Base-by-base conservation (phyloP, 2,888 invertebrate species). In the Scaptomyza tumidula region DNA sequence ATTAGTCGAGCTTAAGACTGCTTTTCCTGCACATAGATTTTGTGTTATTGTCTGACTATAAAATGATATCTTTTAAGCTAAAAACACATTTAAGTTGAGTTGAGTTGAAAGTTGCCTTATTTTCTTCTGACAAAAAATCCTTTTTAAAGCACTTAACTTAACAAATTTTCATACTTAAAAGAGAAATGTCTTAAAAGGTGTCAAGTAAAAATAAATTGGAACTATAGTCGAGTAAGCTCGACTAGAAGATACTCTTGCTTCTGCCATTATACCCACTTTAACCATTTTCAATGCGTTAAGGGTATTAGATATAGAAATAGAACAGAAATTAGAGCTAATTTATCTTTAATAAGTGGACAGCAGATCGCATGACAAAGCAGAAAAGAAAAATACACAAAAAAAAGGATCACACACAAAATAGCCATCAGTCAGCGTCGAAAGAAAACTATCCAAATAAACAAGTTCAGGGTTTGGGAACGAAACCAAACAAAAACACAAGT, bases 321-420 rank as follows among this genome's bases (percentile, higher is more conserved):
- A 24, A 35, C 48, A 27, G 14, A 60, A 56, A 67, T 61, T 45
- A 27, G 48, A 43, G 57, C 37, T 31, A 53, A 67, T 56, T 57
- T 61, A 48, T 61, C 43, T 43, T 19, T 31, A 56, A 46, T 59
- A 53, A 37, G 13, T 6, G 45, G 27, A 19, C 31, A 44, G 29
- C 19, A 54, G 11, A 37, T 52, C 35, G 44, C 57, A 46, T 56
- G 46, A 56, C 52, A 27, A 24, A 24, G 24, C 52, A 52, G 14
- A 24, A 37, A 37, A 27, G 10, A 24, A 19, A 4, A 6, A 14
- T n/a, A 24, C n/a, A n/a, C n/a, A 2, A 31, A 52, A 14, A 35
- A 10, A 16, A 24, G 24, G 50, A 52, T 52, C 37, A 39, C 37
- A 37, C 37, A 35, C 11, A 46, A 50, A 44, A 19, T 19, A 53